Evolutionary conservation across 2,888 invertebrate species (phyloP).

Genomic region (Protodeltote pygarga): DNA sequence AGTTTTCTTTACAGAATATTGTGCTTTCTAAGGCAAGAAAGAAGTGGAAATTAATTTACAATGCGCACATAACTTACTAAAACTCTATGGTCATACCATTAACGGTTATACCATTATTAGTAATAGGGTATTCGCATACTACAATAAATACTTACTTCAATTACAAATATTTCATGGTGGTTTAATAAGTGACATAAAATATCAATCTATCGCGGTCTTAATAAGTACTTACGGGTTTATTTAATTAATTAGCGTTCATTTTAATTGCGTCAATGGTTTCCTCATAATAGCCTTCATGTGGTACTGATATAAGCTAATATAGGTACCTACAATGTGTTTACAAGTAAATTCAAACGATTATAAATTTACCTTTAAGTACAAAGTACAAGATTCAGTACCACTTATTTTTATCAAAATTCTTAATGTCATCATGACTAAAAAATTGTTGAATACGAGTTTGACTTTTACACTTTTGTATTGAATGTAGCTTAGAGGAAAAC

Average conservation of each 20-base stretch:
- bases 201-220: too few relatives aligned
- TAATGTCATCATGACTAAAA: conserved; percentile 23
- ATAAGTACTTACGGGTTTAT: background rate
- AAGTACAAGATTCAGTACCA: conserved; percentile 22
- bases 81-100: too few relatives aligned
- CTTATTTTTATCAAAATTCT: conserved; percentile 8
- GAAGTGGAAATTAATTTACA: too few relatives aligned
- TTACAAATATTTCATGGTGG: background rate
- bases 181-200: background rate
- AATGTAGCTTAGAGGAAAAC: too few relatives aligned
- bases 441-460: too few relatives aligned
- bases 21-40: too few relatives aligned
- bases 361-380: conserved; percentile 20
- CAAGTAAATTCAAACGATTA: conserved; percentile 10
- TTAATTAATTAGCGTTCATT: conserved; percentile 1
- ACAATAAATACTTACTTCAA: too few relatives aligned
- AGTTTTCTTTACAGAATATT: too few relatives aligned
- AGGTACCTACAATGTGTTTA: conserved; percentile 18
- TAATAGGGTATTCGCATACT: too few relatives aligned
- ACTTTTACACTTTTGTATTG: too few relatives aligned
- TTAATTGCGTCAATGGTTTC: conserved; percentile 30
- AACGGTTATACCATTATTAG: too few relatives aligned
- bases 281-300: conserved; percentile 15
- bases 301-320: background rate
- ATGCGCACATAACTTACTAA: too few relatives aligned